Base-by-base conservation (phyloP, 2,888 invertebrate species). In the Chrysodeixis includens region DNA sequence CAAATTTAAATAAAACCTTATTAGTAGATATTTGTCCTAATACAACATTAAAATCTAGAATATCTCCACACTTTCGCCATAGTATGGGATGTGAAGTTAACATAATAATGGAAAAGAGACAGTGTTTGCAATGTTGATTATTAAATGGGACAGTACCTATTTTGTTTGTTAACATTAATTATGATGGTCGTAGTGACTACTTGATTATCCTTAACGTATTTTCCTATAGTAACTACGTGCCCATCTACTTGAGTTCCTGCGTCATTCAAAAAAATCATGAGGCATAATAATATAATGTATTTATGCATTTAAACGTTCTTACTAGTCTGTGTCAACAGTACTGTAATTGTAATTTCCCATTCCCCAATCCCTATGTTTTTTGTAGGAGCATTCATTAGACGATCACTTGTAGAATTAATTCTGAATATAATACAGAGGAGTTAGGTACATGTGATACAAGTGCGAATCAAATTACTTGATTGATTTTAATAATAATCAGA, bases 1-100 rank as follows among this genome's bases (percentile, higher is more conserved):
- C 18, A 44, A 60, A 59, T 26, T 12, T 16, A 1, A 2, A 52
- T 16, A 6, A 35, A 60, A 60, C 53, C 60, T 53, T 16, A 22
- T 59, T 52, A 26, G 26, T 22, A 52, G 22, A 14, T 46, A 18
- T 16, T 1, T 22, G 20, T 4, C 35, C 12, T 4, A 35, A 14
- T 14, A 35, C 35, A 35, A 35, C 35, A 12, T 14, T 35, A 4
- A 12, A 12, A 12, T 14, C 14, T 35, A 35, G 35, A 12, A 12
- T 14, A 35, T 35, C 14, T 35, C 35, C 12, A 35, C 14, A 14
- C 12, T 12, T 14, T 1, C 35, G 12, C 12, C 1, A 35, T 10
- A 32, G 10, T 9, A 10, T 32, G 30, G 6, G 30, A 8, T 30
- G 8, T 8, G 30, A 30, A 30, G n/a, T n/a, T n/a, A n/a, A n/a